Conservation (phyloP, 1,140 invertebrate species). For the Zeugodacus cucurbitae region DNA sequence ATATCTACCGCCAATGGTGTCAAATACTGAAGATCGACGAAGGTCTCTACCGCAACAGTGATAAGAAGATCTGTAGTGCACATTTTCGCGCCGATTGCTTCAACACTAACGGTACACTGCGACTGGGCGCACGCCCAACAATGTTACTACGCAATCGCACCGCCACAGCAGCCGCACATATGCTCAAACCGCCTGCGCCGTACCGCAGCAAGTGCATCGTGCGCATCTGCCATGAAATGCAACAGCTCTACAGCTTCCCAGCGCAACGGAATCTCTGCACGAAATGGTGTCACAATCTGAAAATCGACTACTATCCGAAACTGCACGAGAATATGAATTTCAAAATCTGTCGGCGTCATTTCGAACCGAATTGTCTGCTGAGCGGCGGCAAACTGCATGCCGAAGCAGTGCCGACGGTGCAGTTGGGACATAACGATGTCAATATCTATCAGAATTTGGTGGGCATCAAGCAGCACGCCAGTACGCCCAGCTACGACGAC, state of each 20-base stretch:
- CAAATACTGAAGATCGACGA: constrained; percentile 28
- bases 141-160: background rate
- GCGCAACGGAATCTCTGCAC: constrained; percentile 8
- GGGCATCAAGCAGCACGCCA: constrained; percentile 56
- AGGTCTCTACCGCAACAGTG: constrained; percentile 11
- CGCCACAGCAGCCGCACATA: background rate
- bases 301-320: constrained; percentile 28
- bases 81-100: constrained; percentile 22
- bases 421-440: constrained; percentile 48
- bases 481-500: constrained; percentile 16
- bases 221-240: constrained; percentile 22
- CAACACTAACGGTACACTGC: background rate
- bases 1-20: constrained; percentile 8
- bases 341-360: constrained; percentile 54
- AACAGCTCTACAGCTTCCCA: constrained; percentile 11
- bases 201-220: constrained; percentile 37
- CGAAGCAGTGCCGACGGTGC: constrained; percentile 54
- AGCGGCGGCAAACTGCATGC: constrained; percentile 43
- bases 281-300: constrained; percentile 37
- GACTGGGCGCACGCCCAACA: background rate
- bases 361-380: constrained; percentile 52
- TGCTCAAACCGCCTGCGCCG: background rate
- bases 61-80: constrained; percentile 37
- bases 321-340: constrained; percentile 42
- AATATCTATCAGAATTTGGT: constrained; percentile 53